phyloP scores from a whole-genome alignment of 2,113 vertebrate species.

The Dasypus novemcinctus region DNA sequence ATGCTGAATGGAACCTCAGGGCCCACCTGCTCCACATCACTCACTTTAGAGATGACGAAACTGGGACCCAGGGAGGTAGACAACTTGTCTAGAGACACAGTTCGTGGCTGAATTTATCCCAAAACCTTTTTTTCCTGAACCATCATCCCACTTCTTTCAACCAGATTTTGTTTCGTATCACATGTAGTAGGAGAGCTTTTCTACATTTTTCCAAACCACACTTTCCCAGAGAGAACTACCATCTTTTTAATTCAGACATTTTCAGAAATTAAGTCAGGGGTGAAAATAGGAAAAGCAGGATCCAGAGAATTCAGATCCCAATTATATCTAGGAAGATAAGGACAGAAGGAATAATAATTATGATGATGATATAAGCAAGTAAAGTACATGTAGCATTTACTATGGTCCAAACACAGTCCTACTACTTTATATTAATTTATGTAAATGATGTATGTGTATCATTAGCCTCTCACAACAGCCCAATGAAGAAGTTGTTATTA shows the following conservation, averaged over 20 bases:
- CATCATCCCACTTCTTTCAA: neutral
- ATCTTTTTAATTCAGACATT: neutral
- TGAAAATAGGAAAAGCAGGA: neutral
- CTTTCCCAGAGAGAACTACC: neutral
- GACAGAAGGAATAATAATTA: neutral
- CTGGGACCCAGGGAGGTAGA: neutral
- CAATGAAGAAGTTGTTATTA: neutral
- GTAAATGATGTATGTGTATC: neutral
- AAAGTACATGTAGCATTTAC: neutral
- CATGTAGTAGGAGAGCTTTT: neutral
- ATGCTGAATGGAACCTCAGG: neutral
- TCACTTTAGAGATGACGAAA: neutral
- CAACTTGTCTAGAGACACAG: fast-evolving
- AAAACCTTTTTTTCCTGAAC: neutral
- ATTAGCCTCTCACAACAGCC: neutral
- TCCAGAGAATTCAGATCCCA: neutral
- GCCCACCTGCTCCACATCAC: neutral
- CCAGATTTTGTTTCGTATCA: neutral
- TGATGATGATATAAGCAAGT: neutral
- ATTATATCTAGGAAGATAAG: neutral
- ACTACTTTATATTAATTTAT: neutral
- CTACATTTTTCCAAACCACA: neutral
- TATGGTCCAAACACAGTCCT: neutral
- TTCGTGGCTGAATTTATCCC: too few species aligned
- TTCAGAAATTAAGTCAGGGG: neutral